Evolutionary conservation across 2,888 invertebrate species (phyloP), one percentile per base, ranked within the genome.

Genomic region (Gasteruption jaculator): DNA sequence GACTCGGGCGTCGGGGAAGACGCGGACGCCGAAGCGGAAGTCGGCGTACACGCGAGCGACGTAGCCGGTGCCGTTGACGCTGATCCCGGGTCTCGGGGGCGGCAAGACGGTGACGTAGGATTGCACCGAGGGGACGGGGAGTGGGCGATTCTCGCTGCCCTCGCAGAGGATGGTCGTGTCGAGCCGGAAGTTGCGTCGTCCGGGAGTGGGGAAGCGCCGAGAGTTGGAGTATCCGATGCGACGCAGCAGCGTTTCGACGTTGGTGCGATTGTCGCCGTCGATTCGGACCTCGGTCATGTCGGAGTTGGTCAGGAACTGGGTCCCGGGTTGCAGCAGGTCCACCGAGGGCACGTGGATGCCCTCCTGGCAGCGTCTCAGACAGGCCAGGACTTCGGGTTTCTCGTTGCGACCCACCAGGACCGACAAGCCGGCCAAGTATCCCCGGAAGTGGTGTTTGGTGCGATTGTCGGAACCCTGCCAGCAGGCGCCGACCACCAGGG

Each of bases 401-500:
- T 91, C 90, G 46, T 80, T 83, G 35, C 78, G 80, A n/a, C 83
- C 86, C 40, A 82, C 79, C 48, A 89, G 73, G 35, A 92, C 80
- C 21, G 87, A 87, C 48, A 94, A 77, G 0, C 92, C 91, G 10
- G 91, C 90, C 66, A 94, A 75, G 72, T 89, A 89, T n/a, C 93
- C 93, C 50, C 74, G 83, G 73, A 92, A 82, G 71, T 88, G 85
- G 71, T 96, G 95, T 63, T 87, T 88, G 78, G 94, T 87, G 65
- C 86, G 86, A 68, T 85, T 85, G 58, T 92, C 92, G 0, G 91
- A 88, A 26, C 93, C 89, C 74, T 96, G 96, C 91, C 94, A 99
- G 76, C 99, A 99, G 18, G 96, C 97, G 2, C 97, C 99, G 1
- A 97, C 86, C 0, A 90, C 86, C 27, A 97, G 75, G 5, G 92